Evolutionary conservation across 2,113 vertebrate genomes (phyloP).

Genomic region (Caranx melampygus): DNA sequence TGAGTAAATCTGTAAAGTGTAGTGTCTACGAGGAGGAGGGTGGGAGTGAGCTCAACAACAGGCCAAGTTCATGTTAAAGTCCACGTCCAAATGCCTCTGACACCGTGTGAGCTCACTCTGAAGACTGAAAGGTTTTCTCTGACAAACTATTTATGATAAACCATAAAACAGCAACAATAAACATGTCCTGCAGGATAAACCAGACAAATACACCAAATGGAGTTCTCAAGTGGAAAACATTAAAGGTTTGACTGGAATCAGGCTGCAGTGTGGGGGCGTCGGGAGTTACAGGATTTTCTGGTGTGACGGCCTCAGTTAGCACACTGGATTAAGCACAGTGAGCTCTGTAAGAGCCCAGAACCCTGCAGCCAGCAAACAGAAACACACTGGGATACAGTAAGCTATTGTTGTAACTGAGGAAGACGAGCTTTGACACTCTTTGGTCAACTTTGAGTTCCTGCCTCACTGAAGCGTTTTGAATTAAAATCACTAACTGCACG

Average conservation of each 20-base stretch:
- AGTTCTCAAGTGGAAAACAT: constrained; percentile 12
- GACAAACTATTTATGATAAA: constrained; percentile 14
- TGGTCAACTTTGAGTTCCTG: constrained; percentile 30
- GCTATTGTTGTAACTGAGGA: neutral
- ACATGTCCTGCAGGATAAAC: neutral
- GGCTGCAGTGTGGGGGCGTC: constrained; percentile 29
- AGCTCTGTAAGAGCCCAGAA: constrained; percentile 11
- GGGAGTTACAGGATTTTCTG: constrained; percentile 44
- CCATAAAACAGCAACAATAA: constrained; percentile 22
- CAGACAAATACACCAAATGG: neutral
- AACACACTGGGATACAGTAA: neutral
- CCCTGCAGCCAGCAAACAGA: constrained; percentile 20
- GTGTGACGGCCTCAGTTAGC: constrained; percentile 43
- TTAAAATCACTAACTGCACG: constrained; percentile 1
- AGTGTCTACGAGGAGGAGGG: no score
- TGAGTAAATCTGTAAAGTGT: no score
- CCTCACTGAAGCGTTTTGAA: constrained; percentile 27
- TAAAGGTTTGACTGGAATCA: neutral
- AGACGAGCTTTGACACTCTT: constrained; percentile 9
- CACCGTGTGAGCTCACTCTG: neutral
- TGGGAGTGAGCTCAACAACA: neutral
- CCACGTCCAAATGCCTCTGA: neutral
- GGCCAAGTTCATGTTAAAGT: neutral
- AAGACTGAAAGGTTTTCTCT: constrained; percentile 13
- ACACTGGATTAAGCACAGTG: constrained; percentile 46